Evolutionary conservation across 2,888 invertebrate genomes (phyloP).

Genomic region (Stegophylla sp.): DNA sequence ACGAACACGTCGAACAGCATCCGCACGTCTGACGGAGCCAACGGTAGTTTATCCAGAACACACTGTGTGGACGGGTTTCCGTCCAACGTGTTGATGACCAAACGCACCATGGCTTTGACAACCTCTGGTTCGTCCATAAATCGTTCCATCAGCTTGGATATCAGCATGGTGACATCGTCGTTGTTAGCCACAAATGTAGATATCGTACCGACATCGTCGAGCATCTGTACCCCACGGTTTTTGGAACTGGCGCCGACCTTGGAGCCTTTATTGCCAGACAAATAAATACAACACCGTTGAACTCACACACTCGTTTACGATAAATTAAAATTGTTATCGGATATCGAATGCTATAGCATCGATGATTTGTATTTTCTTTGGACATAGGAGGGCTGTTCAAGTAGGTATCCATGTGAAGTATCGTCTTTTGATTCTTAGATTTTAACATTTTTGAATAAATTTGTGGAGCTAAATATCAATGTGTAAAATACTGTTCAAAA

Average conservation of each 20-base stretch:
- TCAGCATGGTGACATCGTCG: slow-evolving; percentile 7
- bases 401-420: no score
- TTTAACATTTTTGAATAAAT: no score
- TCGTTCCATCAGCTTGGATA: slow-evolving; percentile 5
- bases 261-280: neutral
- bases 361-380: no score
- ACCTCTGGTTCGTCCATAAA: neutral
- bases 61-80: slow-evolving; percentile 28
- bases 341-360: no score
- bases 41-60: slow-evolving; percentile 32
- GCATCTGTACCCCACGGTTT: neutral
- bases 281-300: neutral
- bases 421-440: no score
- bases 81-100: neutral
- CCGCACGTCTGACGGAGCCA: slow-evolving; percentile 12
- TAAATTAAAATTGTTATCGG: no score
- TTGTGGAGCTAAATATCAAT: no score
- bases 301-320: no score
- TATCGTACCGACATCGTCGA: slow-evolving; percentile 1
- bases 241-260: neutral
- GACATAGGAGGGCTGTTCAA: no score
- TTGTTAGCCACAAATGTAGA: slow-evolving; percentile 8
- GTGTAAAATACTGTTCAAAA: no score
- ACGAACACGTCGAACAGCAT: slow-evolving; percentile 45
- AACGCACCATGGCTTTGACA: neutral